These are phyloP conservation scores for Falco peregrinus DNA, from an alignment of 2,797 vertebrate species.

Conservation along the genomic window DNA sequence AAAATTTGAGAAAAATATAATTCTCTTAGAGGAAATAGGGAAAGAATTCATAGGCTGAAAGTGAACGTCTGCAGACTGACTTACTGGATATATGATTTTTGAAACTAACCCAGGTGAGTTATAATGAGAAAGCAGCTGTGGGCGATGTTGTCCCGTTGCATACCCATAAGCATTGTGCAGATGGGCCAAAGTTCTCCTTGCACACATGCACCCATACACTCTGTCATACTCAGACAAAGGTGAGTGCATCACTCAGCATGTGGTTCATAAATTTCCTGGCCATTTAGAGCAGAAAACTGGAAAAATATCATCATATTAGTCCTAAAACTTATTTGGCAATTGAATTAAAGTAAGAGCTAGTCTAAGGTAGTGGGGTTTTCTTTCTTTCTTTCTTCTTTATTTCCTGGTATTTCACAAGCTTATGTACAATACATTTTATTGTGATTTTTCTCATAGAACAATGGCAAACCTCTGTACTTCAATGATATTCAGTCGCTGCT, in stretches of 20 bases:
- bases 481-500: neutral
- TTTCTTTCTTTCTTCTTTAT: neutral
- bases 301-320: neutral
- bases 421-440: neutral
- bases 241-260: neutral
- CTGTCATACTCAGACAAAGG: neutral
- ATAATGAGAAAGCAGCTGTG: slow-evolving; percentile 8
- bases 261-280: neutral
- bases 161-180: neutral
- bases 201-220: neutral
- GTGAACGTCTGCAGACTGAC: neutral
- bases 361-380: neutral
- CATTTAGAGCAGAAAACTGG: neutral
- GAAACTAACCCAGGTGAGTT: neutral
- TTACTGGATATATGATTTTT: slow-evolving; percentile 13
- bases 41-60: neutral
- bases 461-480: neutral
- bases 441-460: neutral
- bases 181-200: neutral
- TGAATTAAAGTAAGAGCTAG: neutral
- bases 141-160: neutral
- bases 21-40: neutral
- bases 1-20: neutral
- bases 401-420: neutral
- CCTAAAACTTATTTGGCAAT: neutral